Base-by-base conservation (phyloP, 2,888 invertebrate genomes). In the Reticulitermes lucifugus region DNA sequence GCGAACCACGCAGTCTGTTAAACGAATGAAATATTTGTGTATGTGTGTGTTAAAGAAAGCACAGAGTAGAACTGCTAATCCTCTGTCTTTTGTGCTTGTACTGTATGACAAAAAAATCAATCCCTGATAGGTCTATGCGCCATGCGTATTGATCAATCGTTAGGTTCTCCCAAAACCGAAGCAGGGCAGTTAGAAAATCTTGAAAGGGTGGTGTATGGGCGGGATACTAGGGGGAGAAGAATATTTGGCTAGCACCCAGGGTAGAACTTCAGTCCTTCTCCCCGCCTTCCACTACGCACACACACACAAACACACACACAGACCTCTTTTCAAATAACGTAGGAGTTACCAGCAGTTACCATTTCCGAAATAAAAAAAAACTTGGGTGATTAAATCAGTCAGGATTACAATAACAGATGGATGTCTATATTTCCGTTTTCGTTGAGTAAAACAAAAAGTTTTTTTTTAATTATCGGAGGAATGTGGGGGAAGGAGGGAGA, bases 211-310 rank as follows among this genome's bases (percentile, higher is more conserved):
- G 65, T 81, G 43, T 70, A 65, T 59, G 51, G 60, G 41, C 43
- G 35, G 71, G 25, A 35, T 41, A 29, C 18, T 55, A 29, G 43
- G 51, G 70, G 41, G 60, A 51, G 81, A 43, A 81, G 65, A 41
- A 65, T 70, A 81, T 81, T 81, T 81, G 81, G 81, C 81, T 81
- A 65, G 65, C 70, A 81, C 81, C 81, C 81, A 81, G 81, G 55
- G 65, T 81, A 70, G 81, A 81, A 81, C 65, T 81, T 81, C 25
- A n/a, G 22, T 60, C 35, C 25, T 41, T 70, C 43, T 70, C 70
- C 41, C 73, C 73, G 12, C 41, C 77, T 12, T 79, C 51, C 81
- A 46, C 46, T 9, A 46, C 46, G 12, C 70, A 81, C 21, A n/a
- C 70, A n/a, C 80, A 29, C 46, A 51, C 29, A 18, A 46, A 43